phyloP scores from a whole-genome alignment of 2,113 vertebrate species.

The Epinephelus fuscoguttatus region DNA sequence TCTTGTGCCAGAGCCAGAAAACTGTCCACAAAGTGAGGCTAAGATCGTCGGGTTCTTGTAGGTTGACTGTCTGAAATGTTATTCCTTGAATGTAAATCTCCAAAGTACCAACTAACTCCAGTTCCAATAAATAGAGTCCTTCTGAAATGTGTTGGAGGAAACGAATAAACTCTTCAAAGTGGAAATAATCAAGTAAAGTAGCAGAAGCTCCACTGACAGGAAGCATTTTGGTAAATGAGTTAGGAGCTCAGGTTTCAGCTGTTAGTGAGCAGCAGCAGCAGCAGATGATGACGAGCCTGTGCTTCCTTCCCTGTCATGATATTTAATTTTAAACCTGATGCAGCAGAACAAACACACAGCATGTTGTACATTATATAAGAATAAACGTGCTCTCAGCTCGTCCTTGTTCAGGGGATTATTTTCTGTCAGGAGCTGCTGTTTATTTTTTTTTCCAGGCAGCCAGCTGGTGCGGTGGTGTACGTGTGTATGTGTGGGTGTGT shows the following conservation, averaged over 20 bases:
- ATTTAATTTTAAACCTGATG: constrained; percentile 58
- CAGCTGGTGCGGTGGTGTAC: constrained; percentile 60
- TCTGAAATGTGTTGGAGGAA: background rate
- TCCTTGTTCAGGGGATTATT: constrained; percentile 78
- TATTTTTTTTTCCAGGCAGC: constrained; percentile 55
- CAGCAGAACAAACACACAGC: constrained; percentile 61
- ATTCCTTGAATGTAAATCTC: too few species aligned
- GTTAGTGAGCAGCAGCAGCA: constrained; percentile 12
- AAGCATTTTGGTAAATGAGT: background rate
- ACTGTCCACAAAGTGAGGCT: background rate
- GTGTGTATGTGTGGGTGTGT: constrained; percentile 18
- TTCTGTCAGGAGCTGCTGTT: constrained; percentile 66
- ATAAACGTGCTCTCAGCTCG: constrained; percentile 59
- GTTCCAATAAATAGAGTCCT: background rate
- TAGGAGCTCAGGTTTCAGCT: constrained; percentile 37
- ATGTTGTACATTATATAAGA: constrained; percentile 68
- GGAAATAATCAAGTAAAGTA: background rate
- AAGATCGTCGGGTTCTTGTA: background rate
- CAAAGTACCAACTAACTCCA: background rate
- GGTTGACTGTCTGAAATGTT: background rate
- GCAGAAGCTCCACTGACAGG: constrained; percentile 6
- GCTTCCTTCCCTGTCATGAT: constrained; percentile 32
- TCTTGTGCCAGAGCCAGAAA: background rate
- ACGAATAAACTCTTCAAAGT: background rate
- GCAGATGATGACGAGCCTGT: constrained; percentile 55